Evolutionary conservation across 1,140 invertebrate genomes (phyloP).

Genomic region (Brachystomella parvula): DNA sequence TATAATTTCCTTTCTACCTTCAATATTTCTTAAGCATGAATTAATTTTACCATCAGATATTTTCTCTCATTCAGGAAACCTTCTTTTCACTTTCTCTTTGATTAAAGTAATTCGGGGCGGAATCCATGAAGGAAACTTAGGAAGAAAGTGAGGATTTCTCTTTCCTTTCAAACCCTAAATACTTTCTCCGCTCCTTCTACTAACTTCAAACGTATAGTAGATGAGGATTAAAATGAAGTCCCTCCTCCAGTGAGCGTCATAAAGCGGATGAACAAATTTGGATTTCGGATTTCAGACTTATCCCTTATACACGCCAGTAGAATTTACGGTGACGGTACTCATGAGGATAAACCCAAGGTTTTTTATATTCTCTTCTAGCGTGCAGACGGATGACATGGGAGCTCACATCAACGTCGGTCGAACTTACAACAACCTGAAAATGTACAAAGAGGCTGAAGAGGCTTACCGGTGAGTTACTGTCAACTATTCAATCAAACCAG

Average conservation of each 20-base stretch:
- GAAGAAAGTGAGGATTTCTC: no score
- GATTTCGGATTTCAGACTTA: no score
- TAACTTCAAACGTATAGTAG: no score
- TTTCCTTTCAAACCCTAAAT: no score
- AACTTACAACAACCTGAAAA: constrained; percentile 85
- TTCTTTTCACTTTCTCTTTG: constrained; percentile 2
- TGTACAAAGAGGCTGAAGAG: constrained; percentile 82
- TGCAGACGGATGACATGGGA: constrained; percentile 91
- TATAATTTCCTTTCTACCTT: background rate
- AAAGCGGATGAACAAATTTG: no score
- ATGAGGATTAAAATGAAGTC: no score
- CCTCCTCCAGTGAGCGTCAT: no score
- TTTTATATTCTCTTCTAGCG: constrained; percentile 47
- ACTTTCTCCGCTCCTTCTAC: no score
- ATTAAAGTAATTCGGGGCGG: background rate
- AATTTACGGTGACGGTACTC: no score
- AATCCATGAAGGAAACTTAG: background rate
- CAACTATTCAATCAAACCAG: background rate
- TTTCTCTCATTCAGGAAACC: background rate
- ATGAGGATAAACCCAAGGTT: no score
- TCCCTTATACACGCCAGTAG: no score
- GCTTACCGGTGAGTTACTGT: constrained; percentile 60
- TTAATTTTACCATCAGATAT: background rate
- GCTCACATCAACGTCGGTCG: constrained; percentile 94
- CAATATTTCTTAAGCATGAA: background rate